Evolutionary conservation across 2,113 vertebrate species (phyloP).

Genomic region (Tor tambroides): DNA sequence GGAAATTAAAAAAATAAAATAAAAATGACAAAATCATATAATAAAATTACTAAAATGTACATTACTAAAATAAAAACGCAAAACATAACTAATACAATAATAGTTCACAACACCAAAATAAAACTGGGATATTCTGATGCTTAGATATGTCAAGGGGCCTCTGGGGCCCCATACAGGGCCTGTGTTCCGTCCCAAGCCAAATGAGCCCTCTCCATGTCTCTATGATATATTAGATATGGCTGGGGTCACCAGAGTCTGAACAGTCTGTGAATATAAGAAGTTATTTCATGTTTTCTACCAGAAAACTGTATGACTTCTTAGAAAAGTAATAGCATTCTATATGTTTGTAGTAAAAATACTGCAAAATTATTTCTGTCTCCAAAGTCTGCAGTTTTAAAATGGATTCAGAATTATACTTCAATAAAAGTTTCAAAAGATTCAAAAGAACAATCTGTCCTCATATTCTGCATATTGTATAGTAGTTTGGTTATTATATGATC

Average conservation of each 20-base stretch:
- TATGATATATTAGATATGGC: background rate
- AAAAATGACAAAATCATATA: no score
- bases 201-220: background rate
- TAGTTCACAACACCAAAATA: no score
- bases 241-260: background rate
- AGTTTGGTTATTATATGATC: background rate
- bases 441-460: background rate
- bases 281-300: background rate
- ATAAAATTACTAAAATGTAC: no score
- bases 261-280: background rate
- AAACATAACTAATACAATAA: no score
- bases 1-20: no score
- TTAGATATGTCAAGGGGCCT: background rate
- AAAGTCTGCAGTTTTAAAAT: background rate
- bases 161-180: background rate
- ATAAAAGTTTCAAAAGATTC: background rate
- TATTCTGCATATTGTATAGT: background rate
- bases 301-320: background rate
- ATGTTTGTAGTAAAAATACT: background rate
- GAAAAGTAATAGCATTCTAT: background rate
- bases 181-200: background rate
- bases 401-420: background rate
- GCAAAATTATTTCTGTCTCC: background rate
- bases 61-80: no score
- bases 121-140: background rate